These are phyloP conservation scores for Valencia hispanica DNA, from an alignment of 2,797 vertebrate species.

Conservation along the genomic window DNA sequence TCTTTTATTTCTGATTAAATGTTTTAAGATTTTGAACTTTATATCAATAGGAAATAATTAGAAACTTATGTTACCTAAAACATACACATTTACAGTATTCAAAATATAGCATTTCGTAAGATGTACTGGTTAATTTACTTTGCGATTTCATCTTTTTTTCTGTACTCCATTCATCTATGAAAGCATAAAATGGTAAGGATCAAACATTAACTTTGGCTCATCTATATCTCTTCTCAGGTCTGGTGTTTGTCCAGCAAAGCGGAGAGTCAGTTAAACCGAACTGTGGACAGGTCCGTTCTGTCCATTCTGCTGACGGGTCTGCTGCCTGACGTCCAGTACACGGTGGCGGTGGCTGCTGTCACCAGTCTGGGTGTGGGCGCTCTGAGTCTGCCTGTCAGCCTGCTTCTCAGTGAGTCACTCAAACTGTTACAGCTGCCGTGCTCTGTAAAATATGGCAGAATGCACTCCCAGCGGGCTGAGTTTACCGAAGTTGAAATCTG, in stretches of 20 bases:
- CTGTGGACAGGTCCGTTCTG: constrained; percentile 84
- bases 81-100: neutral
- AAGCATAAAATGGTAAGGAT: neutral
- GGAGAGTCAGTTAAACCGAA: constrained; percentile 88
- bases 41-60: neutral
- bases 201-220: constrained; percentile 9
- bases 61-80: neutral
- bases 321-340: constrained; percentile 86
- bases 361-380: constrained; percentile 88
- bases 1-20: too few relatives aligned
- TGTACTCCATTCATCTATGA: neutral
- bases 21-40: too few relatives aligned
- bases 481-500: constrained; percentile 15
- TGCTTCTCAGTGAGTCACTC: constrained; percentile 88
- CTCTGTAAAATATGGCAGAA: constrained; percentile 31
- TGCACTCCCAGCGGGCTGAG: neutral
- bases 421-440: constrained; percentile 36
- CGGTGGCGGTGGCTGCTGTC: constrained; percentile 86
- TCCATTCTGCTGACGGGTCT: constrained; percentile 85
- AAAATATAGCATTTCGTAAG: neutral
- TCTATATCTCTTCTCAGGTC: constrained; percentile 76
- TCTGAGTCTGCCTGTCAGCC: constrained; percentile 83
- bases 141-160: neutral
- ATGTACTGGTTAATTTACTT: neutral
- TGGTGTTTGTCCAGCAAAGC: constrained; percentile 87